phyloP scores from a whole-genome alignment of 2,888 invertebrate species.

The Nemoura dubitans region DNA sequence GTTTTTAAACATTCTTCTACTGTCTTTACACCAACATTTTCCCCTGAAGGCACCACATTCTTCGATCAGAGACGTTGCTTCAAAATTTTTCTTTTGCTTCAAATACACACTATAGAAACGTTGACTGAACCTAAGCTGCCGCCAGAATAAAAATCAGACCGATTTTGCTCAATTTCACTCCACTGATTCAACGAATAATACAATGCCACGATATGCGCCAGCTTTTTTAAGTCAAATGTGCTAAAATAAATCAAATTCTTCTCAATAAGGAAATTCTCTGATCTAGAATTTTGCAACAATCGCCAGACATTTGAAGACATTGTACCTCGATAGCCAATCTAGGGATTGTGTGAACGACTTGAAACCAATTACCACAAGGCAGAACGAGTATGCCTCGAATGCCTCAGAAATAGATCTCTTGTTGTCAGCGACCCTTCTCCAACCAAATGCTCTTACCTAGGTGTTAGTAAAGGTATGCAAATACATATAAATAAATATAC shows the following conservation, averaged over 20 bases:
- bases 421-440: background rate
- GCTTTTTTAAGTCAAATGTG: background rate
- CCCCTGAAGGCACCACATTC: background rate
- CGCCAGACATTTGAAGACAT: background rate
- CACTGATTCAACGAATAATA: background rate
- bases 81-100: background rate
- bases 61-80: background rate
- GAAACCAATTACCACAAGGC: background rate
- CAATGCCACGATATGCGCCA: background rate
- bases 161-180: background rate
- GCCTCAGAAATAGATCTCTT: background rate
- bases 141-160: background rate
- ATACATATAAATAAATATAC: background rate
- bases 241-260: too few species aligned
- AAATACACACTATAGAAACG: too few species aligned
- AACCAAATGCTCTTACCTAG: slow-evolving; percentile 12
- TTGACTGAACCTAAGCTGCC: too few species aligned
- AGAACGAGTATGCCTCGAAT: background rate
- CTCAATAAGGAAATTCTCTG: background rate
- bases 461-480: background rate
- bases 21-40: background rate
- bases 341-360: background rate
- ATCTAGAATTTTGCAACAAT: background rate
- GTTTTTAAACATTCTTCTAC: slow-evolving; percentile 2
- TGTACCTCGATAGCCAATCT: background rate